These are phyloP conservation scores for Hirtodrosophila histrioides DNA, from an alignment of 2,888 invertebrate species.

Conservation along the genomic window DNA sequence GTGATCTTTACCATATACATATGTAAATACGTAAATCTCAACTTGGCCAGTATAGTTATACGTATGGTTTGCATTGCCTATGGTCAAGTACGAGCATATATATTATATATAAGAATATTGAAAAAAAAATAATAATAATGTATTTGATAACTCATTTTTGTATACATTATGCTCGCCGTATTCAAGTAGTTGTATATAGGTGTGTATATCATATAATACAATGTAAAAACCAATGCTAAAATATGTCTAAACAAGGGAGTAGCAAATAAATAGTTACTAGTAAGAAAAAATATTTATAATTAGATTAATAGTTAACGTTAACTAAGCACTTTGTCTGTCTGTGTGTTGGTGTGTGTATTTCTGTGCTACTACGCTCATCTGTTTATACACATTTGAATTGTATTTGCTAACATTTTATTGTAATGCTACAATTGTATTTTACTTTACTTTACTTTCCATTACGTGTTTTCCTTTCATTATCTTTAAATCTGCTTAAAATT, in stretches of 20 bases:
- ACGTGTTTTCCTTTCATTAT: conserved; percentile 7
- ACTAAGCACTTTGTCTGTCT: conserved; percentile 62
- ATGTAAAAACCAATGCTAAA: conserved; percentile 64
- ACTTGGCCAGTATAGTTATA: conserved; percentile 47
- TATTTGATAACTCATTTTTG: conserved; percentile 17
- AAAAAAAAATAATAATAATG: conserved; percentile 32
- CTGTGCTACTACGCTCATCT: conserved; percentile 56
- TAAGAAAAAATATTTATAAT: conserved; percentile 53
- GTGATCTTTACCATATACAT: conserved; percentile 42
- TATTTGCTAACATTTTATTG: conserved; percentile 56
- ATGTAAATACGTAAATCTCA: conserved; percentile 34
- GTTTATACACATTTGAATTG: conserved; percentile 62
- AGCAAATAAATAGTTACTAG: conserved; percentile 69
- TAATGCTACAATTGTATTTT: conserved; percentile 43
- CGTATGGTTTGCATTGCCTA: conserved; percentile 27
- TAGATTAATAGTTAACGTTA: conserved; percentile 61
- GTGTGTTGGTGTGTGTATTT: conserved; percentile 6
- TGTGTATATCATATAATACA: conserved; percentile 31
- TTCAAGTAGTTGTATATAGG: conserved; percentile 29
- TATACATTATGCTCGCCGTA: conserved; percentile 37
- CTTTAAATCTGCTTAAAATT: conserved; percentile 32
- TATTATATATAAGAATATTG: conserved; percentile 5
- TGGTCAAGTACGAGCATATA: conserved; percentile 36
- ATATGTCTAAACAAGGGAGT: conserved; percentile 54
- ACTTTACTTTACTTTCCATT: conserved; percentile 4